phyloP scores from a whole-genome alignment of 23 tunicate species.

The Styela clava region DNA sequence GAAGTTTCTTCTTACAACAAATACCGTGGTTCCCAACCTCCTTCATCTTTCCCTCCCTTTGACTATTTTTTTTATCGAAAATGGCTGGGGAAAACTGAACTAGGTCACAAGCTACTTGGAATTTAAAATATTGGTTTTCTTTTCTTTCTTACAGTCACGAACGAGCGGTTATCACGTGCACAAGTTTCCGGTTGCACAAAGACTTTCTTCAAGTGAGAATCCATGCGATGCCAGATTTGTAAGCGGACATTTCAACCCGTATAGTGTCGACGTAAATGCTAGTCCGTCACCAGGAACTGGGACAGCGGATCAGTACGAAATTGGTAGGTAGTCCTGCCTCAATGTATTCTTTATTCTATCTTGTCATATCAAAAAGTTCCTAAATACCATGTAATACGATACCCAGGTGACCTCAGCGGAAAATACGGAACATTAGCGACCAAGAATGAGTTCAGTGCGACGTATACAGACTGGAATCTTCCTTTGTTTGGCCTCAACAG shows the following conservation, averaged over 20 bases:
- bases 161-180: slow-evolving; percentile 56
- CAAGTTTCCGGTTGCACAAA: slow-evolving; percentile 68
- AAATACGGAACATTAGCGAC: slow-evolving; percentile 27
- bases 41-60: too few species aligned
- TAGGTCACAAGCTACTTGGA: too few species aligned
- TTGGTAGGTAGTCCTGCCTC: slow-evolving; percentile 23
- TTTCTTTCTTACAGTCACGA: slow-evolving; percentile 7
- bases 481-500: slow-evolving; percentile 81
- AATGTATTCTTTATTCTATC: background rate
- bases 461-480: slow-evolving; percentile 72
- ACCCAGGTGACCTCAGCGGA: slow-evolving; percentile 45
- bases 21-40: too few species aligned
- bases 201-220: slow-evolving; percentile 24
- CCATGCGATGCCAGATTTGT: slow-evolving; percentile 44
- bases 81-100: too few species aligned
- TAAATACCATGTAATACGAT: background rate
- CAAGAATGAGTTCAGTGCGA: background rate
- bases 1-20: too few species aligned
- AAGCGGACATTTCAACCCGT: slow-evolving; percentile 71
- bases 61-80: too few species aligned
- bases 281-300: slow-evolving; percentile 30
- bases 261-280: slow-evolving; percentile 15
- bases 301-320: slow-evolving; percentile 38
- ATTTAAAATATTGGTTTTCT: too few species aligned
- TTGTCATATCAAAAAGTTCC: background rate